Evolutionary conservation across 2,888 invertebrate genomes (phyloP), one percentile per base, ranked within the genome.

Genomic region (Thecocarcelia acutangulata): DNA sequence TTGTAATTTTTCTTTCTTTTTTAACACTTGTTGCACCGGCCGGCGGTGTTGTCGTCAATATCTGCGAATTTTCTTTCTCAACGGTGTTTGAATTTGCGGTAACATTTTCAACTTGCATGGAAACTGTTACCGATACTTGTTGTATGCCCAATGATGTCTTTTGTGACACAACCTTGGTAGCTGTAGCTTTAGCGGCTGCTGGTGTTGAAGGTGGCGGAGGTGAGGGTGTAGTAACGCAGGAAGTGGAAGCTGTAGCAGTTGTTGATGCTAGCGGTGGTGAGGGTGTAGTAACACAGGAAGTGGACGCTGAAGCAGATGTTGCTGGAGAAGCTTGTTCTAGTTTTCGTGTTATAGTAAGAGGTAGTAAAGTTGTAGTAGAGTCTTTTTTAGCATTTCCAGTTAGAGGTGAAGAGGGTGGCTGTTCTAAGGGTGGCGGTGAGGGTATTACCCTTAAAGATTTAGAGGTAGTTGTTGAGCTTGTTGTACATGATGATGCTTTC

Each of bases 111-210:
- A 89, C 85, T 50, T 88, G 89, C 89, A 89, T 87, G 12, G 88
- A 89, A 3, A 88, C 87, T 0, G 88, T 88, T 2, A 88, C 87
- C 19, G 89, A 87, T 0, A 89, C 85, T 54, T 85, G 86, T 61
- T 84, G 85, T 64, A 85, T 78, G 8, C 79, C 83, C 59, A 82
- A 24, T 11, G 82, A 78, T 3, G 82, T 82, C 37, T 82, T 82
- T 54, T 82, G 82, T 24, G 74, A 74, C 37, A 72, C 80, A 9
- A 76, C 83, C 46, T 83, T 80, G 1, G 83, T 76, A 12, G 76
- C 37, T n/a, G 83, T 72, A 4, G 63, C 37, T 13, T 78, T 74
- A 11, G 56, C 50, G 0, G 79, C 33, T 33, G 33, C 33, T 1
- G 33, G 6, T 1, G 33, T 1, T 33, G 4, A 1, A n/a, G 44